Base-by-base conservation (phyloP, 2,797 vertebrate species). In the Aeoliscus strigatus region DNA sequence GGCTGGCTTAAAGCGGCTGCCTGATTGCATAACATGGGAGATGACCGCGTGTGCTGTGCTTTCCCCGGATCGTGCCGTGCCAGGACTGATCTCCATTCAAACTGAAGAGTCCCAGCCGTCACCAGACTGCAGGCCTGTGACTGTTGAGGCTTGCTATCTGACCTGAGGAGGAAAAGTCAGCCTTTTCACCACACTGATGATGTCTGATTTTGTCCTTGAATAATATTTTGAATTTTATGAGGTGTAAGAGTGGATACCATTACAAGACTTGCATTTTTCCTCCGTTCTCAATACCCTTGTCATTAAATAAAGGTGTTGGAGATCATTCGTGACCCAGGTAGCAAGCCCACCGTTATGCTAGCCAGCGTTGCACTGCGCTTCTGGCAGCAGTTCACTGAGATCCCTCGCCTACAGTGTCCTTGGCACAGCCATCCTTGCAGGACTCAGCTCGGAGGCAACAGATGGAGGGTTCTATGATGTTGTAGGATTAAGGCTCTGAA, bases 381-480 rank as follows among this genome's bases (percentile, higher is more conserved):
- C 80, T 86, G 81, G 81, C 83, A 75, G 71, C 76, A 73, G 59
- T 79, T 80, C 79, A 79, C 78, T 79, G 75, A 80, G 79, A 83
- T 83, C 81, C 82, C 81, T 84, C 85, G 80, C 75, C 82, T 85
- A 81, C 85, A 85, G 77, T 86, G 87, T 89, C 84, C 86, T 86
- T 87, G 86, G 86, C 87, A 86, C 82, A 70, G 69, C 77, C 80
- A 76, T 79, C 73, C 74, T 82, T 80, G 69, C 83, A 82, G 82
- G 77, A 82, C 83, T 83, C 79, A 44, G 81, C 84, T 86, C 85
- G 75, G 79, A 88, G 86, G 85, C 86, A 88, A 88, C 89, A 91
- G 88, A 91, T 91, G 89, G 89, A 87, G 84, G 80, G 72, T 81
- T 89, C 84, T 87, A 79, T 83, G 86, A 86, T 87, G 86, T 87